A percentile compares a stretch with the other conserved stretches of the same genome.
phyloP scores from a whole-genome alignment of 2,888 invertebrate species.

The Bombyx huttoni region DNA sequence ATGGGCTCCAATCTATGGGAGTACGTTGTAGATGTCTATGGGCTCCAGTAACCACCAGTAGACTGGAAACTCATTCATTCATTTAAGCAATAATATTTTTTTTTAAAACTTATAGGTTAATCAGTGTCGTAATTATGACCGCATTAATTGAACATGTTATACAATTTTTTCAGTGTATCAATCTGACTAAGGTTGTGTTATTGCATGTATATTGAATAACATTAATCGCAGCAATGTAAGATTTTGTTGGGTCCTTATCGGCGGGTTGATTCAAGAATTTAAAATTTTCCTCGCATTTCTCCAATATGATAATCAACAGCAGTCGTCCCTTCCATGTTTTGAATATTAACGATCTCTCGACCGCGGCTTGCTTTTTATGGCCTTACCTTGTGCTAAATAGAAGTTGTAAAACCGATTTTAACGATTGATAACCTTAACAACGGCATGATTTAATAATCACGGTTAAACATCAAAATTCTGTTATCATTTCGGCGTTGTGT shows the following conservation, averaged over 20 bases:
- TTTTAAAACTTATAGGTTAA: too few relatives aligned
- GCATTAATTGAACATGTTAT: too few relatives aligned
- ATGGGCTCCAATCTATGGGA: too few relatives aligned
- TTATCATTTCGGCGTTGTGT: neutral
- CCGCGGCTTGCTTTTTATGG: constrained; percentile 20
- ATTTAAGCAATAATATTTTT: too few relatives aligned
- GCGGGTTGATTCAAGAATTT: constrained; percentile 35
- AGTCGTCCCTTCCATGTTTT: constrained; percentile 35
- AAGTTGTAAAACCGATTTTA: constrained; percentile 5
- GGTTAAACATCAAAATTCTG: neutral
- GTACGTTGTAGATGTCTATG: too few relatives aligned
- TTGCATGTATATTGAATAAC: too few relatives aligned
- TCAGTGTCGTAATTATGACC: too few relatives aligned
- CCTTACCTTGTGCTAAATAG: neutral
- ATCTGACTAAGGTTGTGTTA: too few relatives aligned
- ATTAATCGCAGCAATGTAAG: constrained; percentile 9
- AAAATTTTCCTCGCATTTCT: constrained; percentile 36
- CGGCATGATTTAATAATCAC: constrained; percentile 4
- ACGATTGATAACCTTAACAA: constrained; percentile 5
- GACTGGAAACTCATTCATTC: too few relatives aligned
- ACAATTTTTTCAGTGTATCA: too few relatives aligned
- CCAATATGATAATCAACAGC: constrained; percentile 50
- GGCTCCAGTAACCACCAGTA: too few relatives aligned
- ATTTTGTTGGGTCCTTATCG: constrained; percentile 17
- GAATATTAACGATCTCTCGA: constrained; percentile 42